Conservation (phyloP, 1,140 invertebrate genomes). For the Drosophila bocqueti region DNA sequence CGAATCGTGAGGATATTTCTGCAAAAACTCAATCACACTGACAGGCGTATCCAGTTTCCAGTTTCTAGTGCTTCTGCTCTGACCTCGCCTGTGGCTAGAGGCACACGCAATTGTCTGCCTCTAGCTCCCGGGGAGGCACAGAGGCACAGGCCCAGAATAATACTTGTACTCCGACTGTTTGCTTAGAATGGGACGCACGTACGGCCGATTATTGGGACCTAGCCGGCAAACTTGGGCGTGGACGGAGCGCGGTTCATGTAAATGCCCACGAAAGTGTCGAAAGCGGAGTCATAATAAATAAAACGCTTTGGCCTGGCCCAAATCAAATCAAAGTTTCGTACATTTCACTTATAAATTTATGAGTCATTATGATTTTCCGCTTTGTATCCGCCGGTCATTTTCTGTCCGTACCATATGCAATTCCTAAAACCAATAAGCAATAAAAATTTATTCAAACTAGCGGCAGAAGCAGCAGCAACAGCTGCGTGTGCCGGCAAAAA, state of each 20-base stretch:
- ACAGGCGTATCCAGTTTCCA: neutral
- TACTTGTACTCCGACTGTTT: conserved; percentile 28
- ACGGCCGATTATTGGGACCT: conserved; percentile 68
- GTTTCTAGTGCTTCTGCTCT: conserved; percentile 5
- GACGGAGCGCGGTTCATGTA: conserved; percentile 29
- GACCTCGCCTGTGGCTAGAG: conserved; percentile 13
- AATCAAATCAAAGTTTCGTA: conserved; percentile 45
- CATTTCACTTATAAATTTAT: conserved; percentile 60
- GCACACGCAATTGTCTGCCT: conserved; percentile 17
- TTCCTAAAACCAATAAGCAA: conserved; percentile 49
- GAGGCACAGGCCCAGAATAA: conserved; percentile 19
- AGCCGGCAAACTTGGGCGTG: conserved; percentile 56
- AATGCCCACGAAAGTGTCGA: conserved; percentile 50
- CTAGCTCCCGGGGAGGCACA: conserved; percentile 1
- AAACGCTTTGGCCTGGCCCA: conserved; percentile 28
- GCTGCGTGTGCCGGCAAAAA: conserved; percentile 26
- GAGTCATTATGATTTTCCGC: conserved; percentile 62
- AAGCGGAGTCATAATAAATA: conserved; percentile 44
- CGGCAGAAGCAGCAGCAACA: conserved; percentile 24
- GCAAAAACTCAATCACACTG: neutral
- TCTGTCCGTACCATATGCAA: conserved; percentile 41
- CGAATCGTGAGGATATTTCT: neutral
- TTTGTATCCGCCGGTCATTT: conserved; percentile 26
- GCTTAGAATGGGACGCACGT: conserved; percentile 72
- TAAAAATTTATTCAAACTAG: conserved; percentile 48